A percentile compares a stretch with the other conserved stretches of the same genome.
phyloP scores from a whole-genome alignment of 2,888 invertebrate species.

The Sarcophaga carnaria region DNA sequence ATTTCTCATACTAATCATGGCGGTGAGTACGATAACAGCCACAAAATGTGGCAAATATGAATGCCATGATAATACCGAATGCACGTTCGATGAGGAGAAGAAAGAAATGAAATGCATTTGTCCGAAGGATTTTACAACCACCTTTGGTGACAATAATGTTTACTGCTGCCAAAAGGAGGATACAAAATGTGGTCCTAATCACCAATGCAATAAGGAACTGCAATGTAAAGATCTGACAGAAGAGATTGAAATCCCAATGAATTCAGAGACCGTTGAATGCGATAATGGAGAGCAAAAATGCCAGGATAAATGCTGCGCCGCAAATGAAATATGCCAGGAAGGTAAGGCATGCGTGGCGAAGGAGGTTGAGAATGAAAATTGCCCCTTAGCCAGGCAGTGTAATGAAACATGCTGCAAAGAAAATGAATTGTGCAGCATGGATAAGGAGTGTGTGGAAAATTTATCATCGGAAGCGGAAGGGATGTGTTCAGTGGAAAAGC shows the following conservation, averaged over 20 bases:
- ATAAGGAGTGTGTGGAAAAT: background rate
- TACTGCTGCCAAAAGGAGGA: background rate
- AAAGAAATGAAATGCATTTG: background rate
- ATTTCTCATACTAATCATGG: background rate
- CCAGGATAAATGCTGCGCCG: background rate
- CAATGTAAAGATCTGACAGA: background rate
- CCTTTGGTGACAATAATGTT: background rate
- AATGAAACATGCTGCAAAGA: background rate
- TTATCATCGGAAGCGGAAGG: background rate
- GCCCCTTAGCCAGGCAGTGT: background rate
- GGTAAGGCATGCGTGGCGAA: background rate
- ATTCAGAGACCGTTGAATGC: too few relatives aligned
- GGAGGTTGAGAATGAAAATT: background rate
- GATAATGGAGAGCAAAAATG: background rate
- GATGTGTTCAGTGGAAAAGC: too few relatives aligned
- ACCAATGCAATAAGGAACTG: background rate
- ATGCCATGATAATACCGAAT: conserved; percentile 8
- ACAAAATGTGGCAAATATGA: background rate
- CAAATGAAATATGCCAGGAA: background rate
- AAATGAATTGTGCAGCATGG: background rate
- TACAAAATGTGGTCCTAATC: background rate
- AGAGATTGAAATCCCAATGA: too few relatives aligned
- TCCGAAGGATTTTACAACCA: background rate
- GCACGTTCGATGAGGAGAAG: background rate
- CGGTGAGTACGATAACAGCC: background rate